phyloP scores from a whole-genome alignment of 2,797 vertebrate genomes.

The Oryzias sinensis region DNA sequence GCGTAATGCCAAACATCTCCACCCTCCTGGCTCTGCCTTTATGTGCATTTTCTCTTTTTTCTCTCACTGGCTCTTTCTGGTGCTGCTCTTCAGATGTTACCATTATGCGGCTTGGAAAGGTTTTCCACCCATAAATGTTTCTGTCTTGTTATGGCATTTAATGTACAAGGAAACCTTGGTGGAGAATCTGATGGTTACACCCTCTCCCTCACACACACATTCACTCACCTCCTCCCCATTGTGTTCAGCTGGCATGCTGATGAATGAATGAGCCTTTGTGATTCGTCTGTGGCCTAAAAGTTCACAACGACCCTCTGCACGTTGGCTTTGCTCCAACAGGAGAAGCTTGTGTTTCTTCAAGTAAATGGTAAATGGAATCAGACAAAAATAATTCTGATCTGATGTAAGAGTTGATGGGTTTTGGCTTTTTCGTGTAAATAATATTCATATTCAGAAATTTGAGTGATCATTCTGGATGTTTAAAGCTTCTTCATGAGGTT shows the following conservation, averaged over 20 bases:
- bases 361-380: neutral
- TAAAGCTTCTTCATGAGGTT: conserved; percentile 7
- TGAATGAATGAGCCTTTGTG: conserved; percentile 61
- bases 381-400: neutral
- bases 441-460: conserved; percentile 3
- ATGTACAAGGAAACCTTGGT: conserved; percentile 54
- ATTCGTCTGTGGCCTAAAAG: conserved; percentile 54
- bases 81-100: conserved; percentile 10
- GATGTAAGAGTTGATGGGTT: neutral
- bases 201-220: conserved; percentile 15
- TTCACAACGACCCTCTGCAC: conserved; percentile 36
- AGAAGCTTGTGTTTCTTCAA: neutral
- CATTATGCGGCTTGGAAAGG: conserved; percentile 15
- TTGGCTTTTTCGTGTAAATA: no score
- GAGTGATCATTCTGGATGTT: conserved; percentile 9
- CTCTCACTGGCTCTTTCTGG: neutral
- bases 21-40: conserved; percentile 49
- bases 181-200: conserved; percentile 38
- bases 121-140: conserved; percentile 18
- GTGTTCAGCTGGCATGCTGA: conserved; percentile 65
- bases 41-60: conserved; percentile 46
- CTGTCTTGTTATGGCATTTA: conserved; percentile 40
- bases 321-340: conserved; percentile 21
- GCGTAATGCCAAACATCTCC: conserved; percentile 48
- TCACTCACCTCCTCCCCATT: conserved; percentile 40